These are phyloP conservation scores for Tetheella fluctuosa DNA, from an alignment of 2,888 invertebrate species.

Conservation along the genomic window DNA sequence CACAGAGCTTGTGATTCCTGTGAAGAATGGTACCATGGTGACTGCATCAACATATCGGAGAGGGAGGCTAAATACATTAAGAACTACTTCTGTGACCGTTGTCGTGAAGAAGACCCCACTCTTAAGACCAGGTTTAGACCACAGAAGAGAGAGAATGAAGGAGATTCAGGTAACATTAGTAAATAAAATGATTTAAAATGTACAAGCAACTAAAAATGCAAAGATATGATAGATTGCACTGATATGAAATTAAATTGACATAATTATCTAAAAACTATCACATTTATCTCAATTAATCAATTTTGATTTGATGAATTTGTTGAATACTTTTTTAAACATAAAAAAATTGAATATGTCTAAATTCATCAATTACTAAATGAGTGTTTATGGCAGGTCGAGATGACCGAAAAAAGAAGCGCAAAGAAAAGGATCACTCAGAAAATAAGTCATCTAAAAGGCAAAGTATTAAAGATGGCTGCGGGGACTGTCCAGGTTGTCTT, in stretches of 20 bases:
- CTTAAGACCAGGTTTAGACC: slow-evolving; percentile 85
- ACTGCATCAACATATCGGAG: slow-evolving; percentile 97
- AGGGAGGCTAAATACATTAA: slow-evolving; percentile 96
- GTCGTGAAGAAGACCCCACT: slow-evolving; percentile 92
- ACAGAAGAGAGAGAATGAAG: slow-evolving; percentile 78
- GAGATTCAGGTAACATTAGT: slow-evolving; percentile 56
- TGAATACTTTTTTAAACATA: too few relatives aligned
- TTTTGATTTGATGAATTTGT: slow-evolving; percentile 10
- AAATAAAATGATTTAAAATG: not conserved
- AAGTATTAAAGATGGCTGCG: slow-evolving; percentile 73
- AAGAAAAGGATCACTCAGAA: slow-evolving; percentile 78
- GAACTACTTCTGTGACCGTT: slow-evolving; percentile 95
- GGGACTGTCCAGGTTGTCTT: slow-evolving; percentile 75
- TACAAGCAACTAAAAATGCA: not conserved
- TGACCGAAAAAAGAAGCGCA: slow-evolving; percentile 77
- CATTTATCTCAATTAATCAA: too few relatives aligned
- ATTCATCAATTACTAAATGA: too few relatives aligned
- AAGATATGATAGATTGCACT: too few relatives aligned
- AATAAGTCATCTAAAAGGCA: slow-evolving; percentile 74
- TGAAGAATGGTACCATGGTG: slow-evolving; percentile 99
- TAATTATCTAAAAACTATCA: too few relatives aligned
- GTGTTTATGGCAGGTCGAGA: slow-evolving; percentile 54
- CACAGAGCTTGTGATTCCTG: slow-evolving; percentile 97
- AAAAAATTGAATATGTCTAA: too few relatives aligned
- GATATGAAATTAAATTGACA: too few relatives aligned